Conservation (phyloP, 64 coral and sea anemone species). For the Pocillopora verrucosa region DNA sequence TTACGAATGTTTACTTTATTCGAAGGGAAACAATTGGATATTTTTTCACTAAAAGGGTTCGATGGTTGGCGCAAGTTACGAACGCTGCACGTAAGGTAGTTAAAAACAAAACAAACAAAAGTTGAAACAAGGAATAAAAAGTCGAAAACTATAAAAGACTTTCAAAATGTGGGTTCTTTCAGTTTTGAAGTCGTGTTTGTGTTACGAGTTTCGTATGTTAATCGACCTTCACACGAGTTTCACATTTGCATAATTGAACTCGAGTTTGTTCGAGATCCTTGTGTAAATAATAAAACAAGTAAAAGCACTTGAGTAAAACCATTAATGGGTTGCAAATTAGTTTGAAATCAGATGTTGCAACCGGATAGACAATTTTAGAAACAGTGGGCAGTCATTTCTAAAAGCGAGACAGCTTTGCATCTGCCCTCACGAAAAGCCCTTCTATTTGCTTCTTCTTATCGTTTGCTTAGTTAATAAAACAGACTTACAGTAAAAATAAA, state of each 20-base stretch:
- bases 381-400: background rate
- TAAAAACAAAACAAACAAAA: background rate
- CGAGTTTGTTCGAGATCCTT: conserved; percentile 13
- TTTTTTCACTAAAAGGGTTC: background rate
- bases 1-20: background rate
- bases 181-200: background rate
- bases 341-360: background rate
- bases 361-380: background rate
- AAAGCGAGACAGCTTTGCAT: background rate
- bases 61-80: background rate
- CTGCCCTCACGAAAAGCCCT: background rate
- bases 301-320: background rate
- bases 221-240: background rate
- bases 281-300: background rate
- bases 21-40: background rate
- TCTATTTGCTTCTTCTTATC: too few relatives aligned
- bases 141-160: background rate
- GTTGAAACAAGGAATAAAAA: background rate
- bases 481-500: too few relatives aligned
- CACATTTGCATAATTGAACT: conserved; percentile 38
- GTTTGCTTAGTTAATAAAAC: too few relatives aligned
- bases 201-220: background rate
- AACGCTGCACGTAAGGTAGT: background rate
- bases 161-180: background rate
- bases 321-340: conserved; percentile 18